Percentiles rank a stretch among this genome's conserved stretches.
phyloP scores from a whole-genome alignment of 2,797 vertebrate species.

The Muscicapa striata region DNA sequence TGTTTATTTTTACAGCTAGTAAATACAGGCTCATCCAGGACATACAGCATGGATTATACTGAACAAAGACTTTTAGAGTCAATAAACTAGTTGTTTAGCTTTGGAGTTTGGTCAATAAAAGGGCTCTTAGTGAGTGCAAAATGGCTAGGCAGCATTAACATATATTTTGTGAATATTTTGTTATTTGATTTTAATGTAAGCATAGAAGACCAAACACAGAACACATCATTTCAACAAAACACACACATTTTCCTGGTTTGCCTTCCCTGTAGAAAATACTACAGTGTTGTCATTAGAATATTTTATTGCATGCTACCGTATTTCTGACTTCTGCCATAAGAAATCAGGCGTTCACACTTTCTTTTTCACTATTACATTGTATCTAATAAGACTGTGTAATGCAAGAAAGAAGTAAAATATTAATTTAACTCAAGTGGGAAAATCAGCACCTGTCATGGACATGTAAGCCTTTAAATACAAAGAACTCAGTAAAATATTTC shows the following conservation, averaged over 20 bases:
- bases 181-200: neutral
- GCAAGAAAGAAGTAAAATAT: neutral
- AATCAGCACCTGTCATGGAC: neutral
- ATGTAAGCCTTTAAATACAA: neutral
- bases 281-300: neutral
- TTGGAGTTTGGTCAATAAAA: constrained; percentile 23
- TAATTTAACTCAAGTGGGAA: neutral
- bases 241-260: neutral
- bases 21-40: constrained; percentile 35
- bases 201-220: neutral
- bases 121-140: neutral
- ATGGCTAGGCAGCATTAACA: neutral
- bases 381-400: neutral
- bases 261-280: neutral
- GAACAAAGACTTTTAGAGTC: constrained; percentile 39
- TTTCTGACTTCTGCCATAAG: neutral
- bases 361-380: neutral
- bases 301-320: neutral
- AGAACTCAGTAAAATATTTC: neutral
- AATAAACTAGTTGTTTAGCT: constrained; percentile 33
- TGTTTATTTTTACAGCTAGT: constrained; percentile 55
- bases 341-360: neutral
- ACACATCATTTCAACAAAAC: neutral
- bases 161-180: neutral
- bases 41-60: neutral